Conservation (phyloP, 2,113 vertebrate species). For the Hypocryptadius cinnamomeus region DNA sequence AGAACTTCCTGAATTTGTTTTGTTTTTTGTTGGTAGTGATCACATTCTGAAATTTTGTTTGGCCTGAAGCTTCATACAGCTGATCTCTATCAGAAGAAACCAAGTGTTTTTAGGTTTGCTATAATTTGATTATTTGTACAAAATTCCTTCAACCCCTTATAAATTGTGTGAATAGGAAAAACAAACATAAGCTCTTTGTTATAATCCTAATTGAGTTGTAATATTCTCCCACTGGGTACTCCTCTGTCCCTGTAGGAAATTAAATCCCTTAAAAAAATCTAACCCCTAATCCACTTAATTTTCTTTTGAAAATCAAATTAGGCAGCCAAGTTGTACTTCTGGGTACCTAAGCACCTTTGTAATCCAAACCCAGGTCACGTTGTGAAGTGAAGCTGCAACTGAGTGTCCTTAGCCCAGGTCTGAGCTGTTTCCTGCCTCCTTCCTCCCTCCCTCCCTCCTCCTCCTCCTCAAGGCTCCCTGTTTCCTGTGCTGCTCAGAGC, state of each 20-base stretch:
- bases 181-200: background rate
- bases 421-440: background rate
- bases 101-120: background rate
- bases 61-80: background rate
- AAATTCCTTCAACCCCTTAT: background rate
- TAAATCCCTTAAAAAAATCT: slow-evolving; percentile 30
- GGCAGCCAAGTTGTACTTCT: background rate
- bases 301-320: slow-evolving; percentile 24
- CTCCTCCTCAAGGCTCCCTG: background rate
- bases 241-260: background rate
- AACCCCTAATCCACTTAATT: slow-evolving; percentile 43
- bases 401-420: background rate
- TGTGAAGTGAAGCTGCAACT: background rate
- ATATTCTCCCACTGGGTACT: background rate
- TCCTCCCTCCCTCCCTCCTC: background rate
- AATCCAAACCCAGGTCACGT: background rate
- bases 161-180: background rate
- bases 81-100: background rate
- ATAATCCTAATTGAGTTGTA: slow-evolving; percentile 43
- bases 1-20: background rate
- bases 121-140: background rate
- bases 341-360: background rate
- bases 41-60: background rate
- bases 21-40: background rate
- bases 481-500: background rate